phyloP scores from a whole-genome alignment of 37 sponge, comb jelly and placozoan species.

The Halisarca cf. caerulea region DNA sequence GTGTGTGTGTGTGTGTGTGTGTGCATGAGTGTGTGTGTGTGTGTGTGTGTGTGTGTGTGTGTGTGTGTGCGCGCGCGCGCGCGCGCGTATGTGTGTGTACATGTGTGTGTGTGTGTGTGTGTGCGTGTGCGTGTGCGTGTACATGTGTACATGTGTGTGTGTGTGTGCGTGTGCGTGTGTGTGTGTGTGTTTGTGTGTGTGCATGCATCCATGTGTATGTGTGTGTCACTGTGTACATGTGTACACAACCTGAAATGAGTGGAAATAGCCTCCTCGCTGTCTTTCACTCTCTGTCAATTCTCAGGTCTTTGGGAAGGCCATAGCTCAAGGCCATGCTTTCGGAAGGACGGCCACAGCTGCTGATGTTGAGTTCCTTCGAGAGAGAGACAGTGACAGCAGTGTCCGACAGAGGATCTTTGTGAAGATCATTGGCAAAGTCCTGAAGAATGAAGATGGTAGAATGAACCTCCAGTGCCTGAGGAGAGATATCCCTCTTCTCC shows the following conservation, averaged over 20 bases:
- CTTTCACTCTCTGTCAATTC: not conserved
- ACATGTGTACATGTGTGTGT: too few relatives aligned
- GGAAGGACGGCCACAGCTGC: constrained; percentile 30
- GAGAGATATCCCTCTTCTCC: not conserved
- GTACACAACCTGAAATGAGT: not conserved
- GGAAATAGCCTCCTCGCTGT: not conserved
- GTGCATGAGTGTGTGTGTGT: not conserved
- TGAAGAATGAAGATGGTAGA: constrained; percentile 19
- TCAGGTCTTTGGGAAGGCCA: constrained; percentile 39
- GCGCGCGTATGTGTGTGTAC: too few relatives aligned
- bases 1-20: not conserved
- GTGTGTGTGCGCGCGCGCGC: too few relatives aligned
- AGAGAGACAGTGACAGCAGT: not conserved
- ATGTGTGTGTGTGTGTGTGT: too few relatives aligned
- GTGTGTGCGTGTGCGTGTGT: too few relatives aligned
- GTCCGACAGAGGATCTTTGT: constrained; percentile 35
- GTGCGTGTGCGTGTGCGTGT: too few relatives aligned
- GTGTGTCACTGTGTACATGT: too few relatives aligned
- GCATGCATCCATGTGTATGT: too few relatives aligned
- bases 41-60: not conserved
- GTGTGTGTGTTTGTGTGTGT: too few relatives aligned
- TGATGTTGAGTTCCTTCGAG: constrained; percentile 11
- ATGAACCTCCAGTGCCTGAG: not conserved
- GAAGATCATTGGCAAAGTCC: constrained; percentile 42
- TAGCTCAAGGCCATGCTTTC: constrained; percentile 51